Evolutionary conservation across 2,888 invertebrate genomes (phyloP), one percentile per base, ranked within the genome.

Genomic region (Himalopsyche tibetana): DNA sequence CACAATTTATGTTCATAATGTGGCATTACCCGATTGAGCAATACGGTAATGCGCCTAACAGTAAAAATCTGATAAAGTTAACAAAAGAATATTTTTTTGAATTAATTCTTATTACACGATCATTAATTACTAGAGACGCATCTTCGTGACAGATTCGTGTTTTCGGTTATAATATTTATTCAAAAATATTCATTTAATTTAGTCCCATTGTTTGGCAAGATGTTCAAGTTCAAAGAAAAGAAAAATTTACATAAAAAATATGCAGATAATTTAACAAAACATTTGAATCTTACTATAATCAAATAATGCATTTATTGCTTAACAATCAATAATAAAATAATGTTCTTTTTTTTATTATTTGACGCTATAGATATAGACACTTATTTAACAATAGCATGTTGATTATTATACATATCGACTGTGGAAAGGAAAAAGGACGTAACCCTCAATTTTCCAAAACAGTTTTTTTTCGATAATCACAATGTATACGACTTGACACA

Each of bases 1-100:
- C 82, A 87, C 87, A 87, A 85, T 88, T 88, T 87, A 87, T 81
- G 85, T 83, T 84, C 85, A 55, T 85, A 82, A 83, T 85, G 74
- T 63, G 85, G 84, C 84, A 85, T 85, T 85, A 85, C 83, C 56
- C 51, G 82, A 83, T 84, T 63, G 56, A 84, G 84, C 45, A 80
- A 86, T 51, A 84, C 45, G n/a, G 84, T 69, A 81, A 28, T 85
- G 45, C 19, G n/a, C 6, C 42, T 51, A 45, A 63, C 63, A 19
- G 63, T 63, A 63, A 63, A 63, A 63, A 19, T 63, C 63, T 19
- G 63, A 19, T 63, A 28, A 63, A 63, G 8, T 63, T 63, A 63
- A 63, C 63, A 63, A 63, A 63, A 63, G 63, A 63, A 63, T 17
- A 56, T 1, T 6, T 9, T 28, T 63, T 63, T 19, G 19, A 19